Conservation (phyloP, 2,797 vertebrate species). For the Monodelphis domestica region DNA sequence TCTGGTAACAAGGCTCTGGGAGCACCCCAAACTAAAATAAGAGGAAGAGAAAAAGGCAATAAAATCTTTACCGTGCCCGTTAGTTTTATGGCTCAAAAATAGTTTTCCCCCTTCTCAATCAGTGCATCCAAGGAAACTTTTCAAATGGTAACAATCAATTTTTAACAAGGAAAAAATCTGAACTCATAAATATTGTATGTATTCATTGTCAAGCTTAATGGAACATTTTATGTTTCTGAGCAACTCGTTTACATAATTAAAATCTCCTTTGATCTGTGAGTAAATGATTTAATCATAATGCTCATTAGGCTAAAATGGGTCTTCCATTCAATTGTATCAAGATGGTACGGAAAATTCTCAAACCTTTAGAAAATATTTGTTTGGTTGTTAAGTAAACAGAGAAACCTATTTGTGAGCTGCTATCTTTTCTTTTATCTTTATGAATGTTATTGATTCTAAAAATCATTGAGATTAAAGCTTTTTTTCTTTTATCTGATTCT, state of each 20-base stretch:
- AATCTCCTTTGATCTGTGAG: constrained; percentile 88
- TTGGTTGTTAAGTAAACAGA: constrained; percentile 77
- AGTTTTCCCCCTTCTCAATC: constrained; percentile 79
- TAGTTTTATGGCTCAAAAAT: constrained; percentile 82
- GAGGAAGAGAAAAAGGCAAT: constrained; percentile 80
- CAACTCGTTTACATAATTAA: constrained; percentile 88
- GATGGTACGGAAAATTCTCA: constrained; percentile 84
- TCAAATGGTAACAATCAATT: constrained; percentile 84
- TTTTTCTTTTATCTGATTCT: constrained; percentile 75
- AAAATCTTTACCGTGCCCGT: constrained; percentile 81
- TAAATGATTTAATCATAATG: constrained; percentile 88
- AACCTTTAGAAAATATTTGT: constrained; percentile 80
- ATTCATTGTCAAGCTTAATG: constrained; percentile 87
- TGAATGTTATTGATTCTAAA: constrained; percentile 73
- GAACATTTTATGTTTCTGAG: constrained; percentile 86
- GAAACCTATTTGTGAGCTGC: constrained; percentile 68
- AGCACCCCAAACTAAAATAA: constrained; percentile 65
- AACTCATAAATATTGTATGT: constrained; percentile 85
- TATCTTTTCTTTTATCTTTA: constrained; percentile 76
- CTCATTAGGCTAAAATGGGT: constrained; percentile 86
- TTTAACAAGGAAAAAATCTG: constrained; percentile 83
- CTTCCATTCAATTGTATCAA: constrained; percentile 86
- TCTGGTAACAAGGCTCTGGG: constrained; percentile 85
- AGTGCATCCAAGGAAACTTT: constrained; percentile 78
- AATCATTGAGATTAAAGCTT: constrained; percentile 77